Conservation (phyloP, 2,113 vertebrate genomes). For the Ariopsis seemanni region DNA sequence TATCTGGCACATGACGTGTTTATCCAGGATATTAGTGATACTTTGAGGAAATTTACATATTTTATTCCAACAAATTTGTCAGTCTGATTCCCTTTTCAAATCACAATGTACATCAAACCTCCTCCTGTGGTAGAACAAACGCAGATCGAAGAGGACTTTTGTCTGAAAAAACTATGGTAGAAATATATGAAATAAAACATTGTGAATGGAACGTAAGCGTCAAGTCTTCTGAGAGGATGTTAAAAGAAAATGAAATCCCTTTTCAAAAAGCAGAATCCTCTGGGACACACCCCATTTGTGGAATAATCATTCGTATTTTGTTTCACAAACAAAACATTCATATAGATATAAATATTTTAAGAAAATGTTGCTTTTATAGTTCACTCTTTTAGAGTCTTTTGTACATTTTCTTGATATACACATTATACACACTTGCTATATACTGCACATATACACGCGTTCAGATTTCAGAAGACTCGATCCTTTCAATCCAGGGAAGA, state of each 20-base stretch:
- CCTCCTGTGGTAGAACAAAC: background rate
- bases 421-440: too few relatives aligned
- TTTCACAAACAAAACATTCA: background rate
- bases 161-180: too few relatives aligned
- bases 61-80: background rate
- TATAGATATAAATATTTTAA: background rate
- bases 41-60: background rate
- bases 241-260: background rate
- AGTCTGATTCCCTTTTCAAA: too few relatives aligned
- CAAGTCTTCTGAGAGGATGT: background rate
- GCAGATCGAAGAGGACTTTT: too few relatives aligned
- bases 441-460: background rate
- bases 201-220: too few relatives aligned
- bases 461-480: conserved; percentile 96
- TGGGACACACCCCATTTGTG: background rate
- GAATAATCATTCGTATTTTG: background rate
- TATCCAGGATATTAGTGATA: background rate
- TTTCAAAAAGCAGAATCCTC: background rate
- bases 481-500: conserved; percentile 87
- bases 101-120: too few relatives aligned
- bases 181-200: too few relatives aligned
- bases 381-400: background rate
- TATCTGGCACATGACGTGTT: background rate
- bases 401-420: background rate
- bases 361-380: background rate